Evolutionary conservation across 1,140 invertebrate genomes (phyloP).

Genomic region (Drosophila guanche): DNA sequence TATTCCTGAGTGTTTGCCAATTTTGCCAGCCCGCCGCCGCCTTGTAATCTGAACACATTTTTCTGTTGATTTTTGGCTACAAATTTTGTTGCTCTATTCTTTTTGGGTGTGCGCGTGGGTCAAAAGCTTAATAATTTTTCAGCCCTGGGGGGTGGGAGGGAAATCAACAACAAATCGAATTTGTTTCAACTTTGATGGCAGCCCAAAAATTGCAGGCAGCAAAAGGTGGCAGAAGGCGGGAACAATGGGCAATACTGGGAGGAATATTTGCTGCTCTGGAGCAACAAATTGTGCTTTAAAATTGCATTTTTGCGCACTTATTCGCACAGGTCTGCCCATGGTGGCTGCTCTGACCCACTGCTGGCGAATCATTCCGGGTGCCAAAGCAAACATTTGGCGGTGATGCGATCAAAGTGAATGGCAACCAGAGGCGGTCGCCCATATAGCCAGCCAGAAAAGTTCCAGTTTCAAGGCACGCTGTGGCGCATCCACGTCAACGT

Average conservation of each 20-base stretch:
- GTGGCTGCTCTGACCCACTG: slow-evolving; percentile 43
- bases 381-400: slow-evolving; percentile 67
- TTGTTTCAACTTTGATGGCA: slow-evolving; percentile 11
- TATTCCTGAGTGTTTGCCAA: slow-evolving; percentile 67
- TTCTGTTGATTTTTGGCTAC: slow-evolving; percentile 27
- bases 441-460: slow-evolving; percentile 45
- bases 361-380: slow-evolving; percentile 43
- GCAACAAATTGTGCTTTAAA: too few species aligned
- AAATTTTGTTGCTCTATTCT: not conserved
- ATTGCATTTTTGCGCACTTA: slow-evolving; percentile 38
- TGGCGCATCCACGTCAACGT: slow-evolving; percentile 73
- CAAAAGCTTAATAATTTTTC: slow-evolving; percentile 55
- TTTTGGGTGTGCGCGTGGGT: slow-evolving; percentile 28
- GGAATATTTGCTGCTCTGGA: too few species aligned
- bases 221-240: slow-evolving; percentile 6
- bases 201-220: not conserved
- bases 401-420: slow-evolving; percentile 74
- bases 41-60: slow-evolving; percentile 14
- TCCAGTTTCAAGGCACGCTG: slow-evolving; percentile 42
- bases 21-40: slow-evolving; percentile 18
- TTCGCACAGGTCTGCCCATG: slow-evolving; percentile 46
- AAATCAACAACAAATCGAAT: slow-evolving; percentile 33
- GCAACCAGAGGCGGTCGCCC: slow-evolving; percentile 46
- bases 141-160: not conserved
- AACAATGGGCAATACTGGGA: not conserved